Evolutionary conservation across 1,140 invertebrate species (phyloP).

Genomic region (Platyscapa corneri): DNA sequence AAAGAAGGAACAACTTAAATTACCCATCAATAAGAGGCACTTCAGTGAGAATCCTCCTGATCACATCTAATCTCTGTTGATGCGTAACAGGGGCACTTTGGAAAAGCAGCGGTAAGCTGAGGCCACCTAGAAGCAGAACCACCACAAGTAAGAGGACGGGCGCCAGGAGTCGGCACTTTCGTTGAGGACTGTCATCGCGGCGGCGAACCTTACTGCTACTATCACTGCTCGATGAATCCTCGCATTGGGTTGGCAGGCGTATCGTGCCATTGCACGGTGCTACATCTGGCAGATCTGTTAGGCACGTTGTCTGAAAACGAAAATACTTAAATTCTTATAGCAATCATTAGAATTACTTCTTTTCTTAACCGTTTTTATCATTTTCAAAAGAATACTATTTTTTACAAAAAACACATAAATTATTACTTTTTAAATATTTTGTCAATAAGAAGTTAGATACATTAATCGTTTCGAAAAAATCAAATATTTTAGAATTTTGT

Average conservation of each 20-base stretch:
- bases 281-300: conserved; percentile 75
- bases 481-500: too few relatives aligned
- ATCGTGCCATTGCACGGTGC: conserved; percentile 73
- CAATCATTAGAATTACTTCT: not conserved
- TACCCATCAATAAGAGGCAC: conserved; percentile 80
- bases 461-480: too few relatives aligned
- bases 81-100: conserved; percentile 73
- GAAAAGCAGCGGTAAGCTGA: conserved; percentile 73
- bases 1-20: too few relatives aligned
- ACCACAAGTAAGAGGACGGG: conserved; percentile 71
- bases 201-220: conserved; percentile 68
- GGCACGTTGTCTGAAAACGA: conserved; percentile 73
- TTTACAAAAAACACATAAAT: too few relatives aligned
- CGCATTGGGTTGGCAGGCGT: conserved; percentile 69
- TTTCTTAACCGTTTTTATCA: not conserved
- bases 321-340: not conserved
- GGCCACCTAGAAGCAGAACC: conserved; percentile 71
- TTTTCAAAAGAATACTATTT: too few relatives aligned
- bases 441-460: too few relatives aligned
- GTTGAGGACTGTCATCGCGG: conserved; percentile 64
- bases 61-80: conserved; percentile 74
- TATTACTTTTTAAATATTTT: too few relatives aligned
- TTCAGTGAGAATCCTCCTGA: conserved; percentile 77
- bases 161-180: conserved; percentile 71
- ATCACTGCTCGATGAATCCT: conserved; percentile 70